These are phyloP conservation scores for Hippocampus barbouri DNA, from an alignment of 2,113 vertebrate species.

Conservation along the genomic window DNA sequence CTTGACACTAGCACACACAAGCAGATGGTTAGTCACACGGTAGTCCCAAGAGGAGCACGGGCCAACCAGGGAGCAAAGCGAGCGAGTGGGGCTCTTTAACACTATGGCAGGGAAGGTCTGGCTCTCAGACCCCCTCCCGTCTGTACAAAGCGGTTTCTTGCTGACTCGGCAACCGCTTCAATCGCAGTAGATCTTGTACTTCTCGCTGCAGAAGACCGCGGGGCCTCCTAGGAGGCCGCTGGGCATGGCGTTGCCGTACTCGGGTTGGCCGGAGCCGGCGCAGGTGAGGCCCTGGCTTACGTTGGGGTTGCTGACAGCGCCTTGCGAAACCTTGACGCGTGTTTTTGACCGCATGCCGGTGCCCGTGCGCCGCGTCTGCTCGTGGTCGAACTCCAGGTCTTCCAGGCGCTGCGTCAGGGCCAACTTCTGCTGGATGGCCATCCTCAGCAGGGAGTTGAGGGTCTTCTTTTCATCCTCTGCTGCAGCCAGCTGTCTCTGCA, in stretches of 20 bases:
- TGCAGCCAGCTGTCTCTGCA: slow-evolving; percentile 94
- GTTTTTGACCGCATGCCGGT: slow-evolving; percentile 75
- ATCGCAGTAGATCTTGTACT: slow-evolving; percentile 97
- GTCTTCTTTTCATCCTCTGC: slow-evolving; percentile 99
- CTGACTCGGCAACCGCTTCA: slow-evolving; percentile 59
- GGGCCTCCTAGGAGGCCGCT: slow-evolving; percentile 78
- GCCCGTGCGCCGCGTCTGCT: slow-evolving; percentile 85
- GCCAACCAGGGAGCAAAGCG: slow-evolving; percentile 69
- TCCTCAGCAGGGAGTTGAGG: slow-evolving; percentile 91
- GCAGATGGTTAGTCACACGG: slow-evolving; percentile 70
- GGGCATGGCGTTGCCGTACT: slow-evolving; percentile 65
- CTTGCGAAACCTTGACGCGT: slow-evolving; percentile 42
- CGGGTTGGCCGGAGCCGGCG: slow-evolving; percentile 69
- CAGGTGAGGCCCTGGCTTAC: slow-evolving; percentile 91
- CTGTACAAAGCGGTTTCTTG: slow-evolving; percentile 67
- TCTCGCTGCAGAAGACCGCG: slow-evolving; percentile 88
- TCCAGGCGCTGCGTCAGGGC: slow-evolving; percentile 95
- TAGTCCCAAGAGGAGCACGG: slow-evolving; percentile 68
- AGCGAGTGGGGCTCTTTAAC: slow-evolving; percentile 76
- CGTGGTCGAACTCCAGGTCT: slow-evolving; percentile 89
- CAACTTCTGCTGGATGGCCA: slow-evolving; percentile 99
- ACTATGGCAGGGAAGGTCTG: slow-evolving; percentile 63
- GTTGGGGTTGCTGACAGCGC: slow-evolving; percentile 73
- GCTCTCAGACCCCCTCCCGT: slow-evolving; percentile 41
- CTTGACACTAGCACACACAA: slow-evolving; percentile 73